Conservation (phyloP, 37 sponge, comb jelly and placozoan species). For the Aplysina aerophoba region DNA sequence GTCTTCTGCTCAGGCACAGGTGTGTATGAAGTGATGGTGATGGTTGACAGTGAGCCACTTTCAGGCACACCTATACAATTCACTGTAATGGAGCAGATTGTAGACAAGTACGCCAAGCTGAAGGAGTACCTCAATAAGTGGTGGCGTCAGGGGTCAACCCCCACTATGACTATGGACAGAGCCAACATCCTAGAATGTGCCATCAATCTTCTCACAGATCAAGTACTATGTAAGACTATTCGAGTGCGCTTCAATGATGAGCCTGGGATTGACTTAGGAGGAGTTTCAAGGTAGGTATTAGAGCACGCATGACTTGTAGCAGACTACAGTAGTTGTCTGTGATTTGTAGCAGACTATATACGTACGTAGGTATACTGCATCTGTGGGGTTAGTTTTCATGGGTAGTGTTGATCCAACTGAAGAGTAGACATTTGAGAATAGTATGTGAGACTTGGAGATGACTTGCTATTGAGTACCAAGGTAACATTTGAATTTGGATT, state of each 20-base stretch:
- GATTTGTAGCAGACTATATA: background rate
- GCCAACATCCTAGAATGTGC: slow-evolving; percentile 51
- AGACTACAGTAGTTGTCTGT: background rate
- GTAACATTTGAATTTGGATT: too few relatives aligned
- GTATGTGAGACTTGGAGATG: too few relatives aligned
- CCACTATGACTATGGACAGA: slow-evolving; percentile 56
- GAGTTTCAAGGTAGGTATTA: slow-evolving; percentile 51
- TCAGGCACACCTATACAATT: slow-evolving; percentile 34
- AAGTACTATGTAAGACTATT: background rate
- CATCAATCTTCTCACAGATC: slow-evolving; percentile 3
- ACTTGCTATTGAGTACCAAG: too few relatives aligned
- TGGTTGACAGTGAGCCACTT: background rate
- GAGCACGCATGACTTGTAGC: background rate
- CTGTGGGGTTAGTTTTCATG: background rate
- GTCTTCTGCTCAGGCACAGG: background rate
- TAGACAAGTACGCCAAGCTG: slow-evolving; percentile 24
- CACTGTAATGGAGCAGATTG: background rate
- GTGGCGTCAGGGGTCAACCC: slow-evolving; percentile 29
- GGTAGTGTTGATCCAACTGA: background rate
- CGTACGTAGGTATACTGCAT: background rate
- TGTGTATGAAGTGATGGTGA: background rate
- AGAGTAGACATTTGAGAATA: background rate
- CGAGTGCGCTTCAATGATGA: slow-evolving; percentile 63
- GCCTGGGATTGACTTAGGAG: slow-evolving; percentile 67
- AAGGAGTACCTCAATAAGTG: background rate